Evolutionary conservation across 1,140 invertebrate genomes (phyloP), one percentile per base, ranked within the genome.

Genomic region (Diploscapter pachys): DNA sequence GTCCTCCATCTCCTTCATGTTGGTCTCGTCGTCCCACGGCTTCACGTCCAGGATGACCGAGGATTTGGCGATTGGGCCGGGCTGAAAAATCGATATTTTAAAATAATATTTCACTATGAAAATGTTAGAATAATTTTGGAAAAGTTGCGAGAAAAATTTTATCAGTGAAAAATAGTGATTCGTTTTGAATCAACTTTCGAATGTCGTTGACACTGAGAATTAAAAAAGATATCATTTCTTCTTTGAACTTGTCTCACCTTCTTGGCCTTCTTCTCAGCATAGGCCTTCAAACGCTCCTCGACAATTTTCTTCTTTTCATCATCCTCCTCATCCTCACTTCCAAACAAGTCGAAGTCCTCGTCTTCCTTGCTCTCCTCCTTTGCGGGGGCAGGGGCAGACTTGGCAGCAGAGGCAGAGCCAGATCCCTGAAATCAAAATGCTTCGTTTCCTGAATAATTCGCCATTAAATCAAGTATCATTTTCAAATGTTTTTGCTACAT

Each of bases 311-410:
- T 90, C 75, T 92, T 91, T 81, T 92, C 93, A 3, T 82, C 83
- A 61, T 78, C 79, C 52, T 70, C 78, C 31, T 75, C 79, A 80
- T 93, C 92, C 78, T 95, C 94, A 8, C 93, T 94, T 8, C 90
- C 94, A 88, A 97, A 97, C 2, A 97, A 87, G 88, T 98, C 94
- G 63, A 96, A 89, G 84, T 93, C 93, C 87, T 94, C 92, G 85
- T 94, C 92, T 59, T 90, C 90, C 62, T 78, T 75, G 31, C 71
- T 69, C 49, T 67, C 64, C 53, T 77, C 75, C 50, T 69, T 64
- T 48, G 63, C 73, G 8, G 64, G 71, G 50, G 62, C 69, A 51
- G 55, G 9, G 69, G 77, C 61, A 53, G 69, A 13, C 5, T 56
- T 11, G 4, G 69, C n/a, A 53, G 67, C 54, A 52, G 57, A 53